Evolutionary conservation across 2,113 vertebrate genomes (phyloP).

Genomic region (Embiotoca jacksoni): DNA sequence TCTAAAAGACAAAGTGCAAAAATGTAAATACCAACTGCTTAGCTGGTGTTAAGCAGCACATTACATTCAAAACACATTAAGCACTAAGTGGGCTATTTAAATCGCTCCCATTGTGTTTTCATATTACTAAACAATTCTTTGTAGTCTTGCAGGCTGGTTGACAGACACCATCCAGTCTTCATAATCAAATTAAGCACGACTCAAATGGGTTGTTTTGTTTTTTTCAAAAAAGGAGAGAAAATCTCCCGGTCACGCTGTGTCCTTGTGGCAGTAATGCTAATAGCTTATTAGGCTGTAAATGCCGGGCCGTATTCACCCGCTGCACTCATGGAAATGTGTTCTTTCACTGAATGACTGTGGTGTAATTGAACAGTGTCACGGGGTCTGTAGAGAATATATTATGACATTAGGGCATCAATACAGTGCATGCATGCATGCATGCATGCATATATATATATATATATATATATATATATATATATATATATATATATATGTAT

Average conservation of each 20-base stretch:
- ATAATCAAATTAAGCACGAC: constrained; percentile 65
- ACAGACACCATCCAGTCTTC: constrained; percentile 29
- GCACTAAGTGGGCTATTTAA: constrained; percentile 48
- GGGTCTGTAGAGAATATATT: constrained; percentile 54
- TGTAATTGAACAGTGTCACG: constrained; percentile 53
- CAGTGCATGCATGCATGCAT: neutral
- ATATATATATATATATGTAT: too few relatives aligned
- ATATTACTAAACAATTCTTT: constrained; percentile 40
- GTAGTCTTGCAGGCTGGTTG: constrained; percentile 30
- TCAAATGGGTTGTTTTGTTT: constrained; percentile 21
- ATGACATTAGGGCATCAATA: constrained; percentile 51
- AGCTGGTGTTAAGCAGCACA: neutral
- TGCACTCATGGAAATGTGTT: constrained; percentile 62
- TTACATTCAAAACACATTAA: constrained; percentile 21
- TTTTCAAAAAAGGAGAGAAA: constrained; percentile 1
- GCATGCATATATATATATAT: neutral
- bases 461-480: too few relatives aligned
- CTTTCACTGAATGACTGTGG: constrained; percentile 51
- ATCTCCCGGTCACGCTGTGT: constrained; percentile 39
- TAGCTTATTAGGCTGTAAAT: constrained; percentile 67
- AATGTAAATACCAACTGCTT: constrained; percentile 30
- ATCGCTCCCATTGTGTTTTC: constrained; percentile 45
- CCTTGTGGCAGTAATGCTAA: constrained; percentile 54
- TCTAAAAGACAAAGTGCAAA: constrained; percentile 34
- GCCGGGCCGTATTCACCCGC: constrained; percentile 44